Evolutionary conservation across 1,140 invertebrate genomes (phyloP).

Genomic region (Gryllus bimaculatus): DNA sequence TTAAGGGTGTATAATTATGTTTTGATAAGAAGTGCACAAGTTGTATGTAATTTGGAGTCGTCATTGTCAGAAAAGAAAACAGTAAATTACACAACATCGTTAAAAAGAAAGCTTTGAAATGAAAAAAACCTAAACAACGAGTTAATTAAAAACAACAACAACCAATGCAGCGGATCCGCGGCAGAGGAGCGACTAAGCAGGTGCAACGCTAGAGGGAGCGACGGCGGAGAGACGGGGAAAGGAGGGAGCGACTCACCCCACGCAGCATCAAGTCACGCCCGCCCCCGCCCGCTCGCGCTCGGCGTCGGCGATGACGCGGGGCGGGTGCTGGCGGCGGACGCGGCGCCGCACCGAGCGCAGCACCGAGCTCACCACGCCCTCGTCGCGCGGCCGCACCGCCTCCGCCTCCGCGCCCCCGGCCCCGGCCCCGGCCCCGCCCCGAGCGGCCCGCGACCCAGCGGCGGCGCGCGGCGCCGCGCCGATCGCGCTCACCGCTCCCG

Average conservation of each 20-base stretch:
- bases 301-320: not conserved
- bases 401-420: not conserved
- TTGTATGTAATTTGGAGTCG: too few relatives aligned
- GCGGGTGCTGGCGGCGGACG: not conserved
- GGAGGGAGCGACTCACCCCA: slow-evolving; percentile 15
- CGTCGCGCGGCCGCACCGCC: not conserved
- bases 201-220: too few relatives aligned
- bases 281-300: not conserved
- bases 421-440: too few relatives aligned
- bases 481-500: too few relatives aligned
- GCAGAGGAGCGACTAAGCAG: not conserved
- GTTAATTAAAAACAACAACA: not conserved
- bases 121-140: not conserved
- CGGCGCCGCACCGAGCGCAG: not conserved
- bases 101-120: not conserved
- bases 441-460: too few relatives aligned
- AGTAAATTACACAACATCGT: not conserved
- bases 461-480: too few relatives aligned
- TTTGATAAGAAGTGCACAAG: too few relatives aligned
- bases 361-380: not conserved
- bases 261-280: slow-evolving; percentile 17
- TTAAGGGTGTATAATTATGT: too few relatives aligned
- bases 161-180: not conserved
- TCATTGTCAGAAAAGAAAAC: too few relatives aligned
- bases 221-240: not conserved